Evolutionary conservation across 2,888 invertebrate genomes (phyloP), one percentile per base, ranked within the genome.

Genomic region (Drosophila longiperda): DNA sequence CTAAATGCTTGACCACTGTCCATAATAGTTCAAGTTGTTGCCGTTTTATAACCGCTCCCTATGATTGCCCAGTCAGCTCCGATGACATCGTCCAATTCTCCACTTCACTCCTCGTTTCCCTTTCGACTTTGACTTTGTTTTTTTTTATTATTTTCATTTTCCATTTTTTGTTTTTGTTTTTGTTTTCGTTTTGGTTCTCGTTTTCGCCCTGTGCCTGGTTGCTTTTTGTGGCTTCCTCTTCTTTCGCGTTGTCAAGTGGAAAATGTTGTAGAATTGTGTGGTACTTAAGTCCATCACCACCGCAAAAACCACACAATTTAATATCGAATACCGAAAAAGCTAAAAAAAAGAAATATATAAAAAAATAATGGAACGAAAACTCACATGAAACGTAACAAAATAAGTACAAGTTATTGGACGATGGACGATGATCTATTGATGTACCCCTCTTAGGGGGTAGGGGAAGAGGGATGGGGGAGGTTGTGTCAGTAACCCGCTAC

Each of bases 301-400:
- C 87, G 63, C 86, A 84, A 83, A 90, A 91, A 90, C 90, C 91
- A 62, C 90, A 90, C 88, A 90, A 90, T 90, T 90, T 87, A 90
- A 90, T 90, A 90, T 81, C 88, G 66, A 87, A 76, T 52, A 80
- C 65, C 80, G 42, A 83, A 80, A 72, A 74, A 65, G 59, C 73
- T 73, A 63, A 66, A 59, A 61, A 55, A 54, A 17, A 26, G 26
- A 63, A 66, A 59, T 59, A 55, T 49, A 17, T 42, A 34, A 52
- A 50, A 65, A 60, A 82, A 74, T 66, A 65, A 63, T 8, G 8
- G 45, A 58, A 60, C n/a, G 42, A 32, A 62, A 48, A 78, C 62
- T 67, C 61, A 74, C 67, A 60, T 74, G 66, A 68, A 83, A 74
- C 60, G 55, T 49, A 73, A 60, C 78, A 66, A 66, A 71, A 66